These are phyloP conservation scores for Pyrocephalus nanus DNA, from an alignment of 2,797 vertebrate species.

Conservation along the genomic window DNA sequence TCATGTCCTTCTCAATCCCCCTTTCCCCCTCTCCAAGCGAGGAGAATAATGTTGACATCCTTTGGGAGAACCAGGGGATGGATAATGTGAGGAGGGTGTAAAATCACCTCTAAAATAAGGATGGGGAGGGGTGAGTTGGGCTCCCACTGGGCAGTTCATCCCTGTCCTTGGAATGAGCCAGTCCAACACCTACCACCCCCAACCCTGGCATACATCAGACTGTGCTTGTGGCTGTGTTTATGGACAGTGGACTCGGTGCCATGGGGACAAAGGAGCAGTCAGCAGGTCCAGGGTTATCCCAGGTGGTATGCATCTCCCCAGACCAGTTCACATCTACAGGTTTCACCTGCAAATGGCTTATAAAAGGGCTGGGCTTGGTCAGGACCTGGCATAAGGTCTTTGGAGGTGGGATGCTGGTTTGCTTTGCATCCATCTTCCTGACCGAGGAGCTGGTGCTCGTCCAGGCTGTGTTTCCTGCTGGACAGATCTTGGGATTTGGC, in stretches of 20 bases:
- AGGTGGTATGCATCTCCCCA: background rate
- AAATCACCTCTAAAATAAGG: background rate
- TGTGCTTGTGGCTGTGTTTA: background rate
- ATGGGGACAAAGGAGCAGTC: background rate
- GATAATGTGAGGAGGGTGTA: background rate
- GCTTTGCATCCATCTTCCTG: fast-evolving
- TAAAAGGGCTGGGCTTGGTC: background rate
- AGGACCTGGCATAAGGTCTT: fast-evolving
- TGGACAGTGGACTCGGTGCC: background rate
- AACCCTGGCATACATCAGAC: background rate
- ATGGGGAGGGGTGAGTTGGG: background rate
- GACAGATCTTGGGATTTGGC: background rate
- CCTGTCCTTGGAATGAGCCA: background rate
- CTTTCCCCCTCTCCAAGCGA: background rate
- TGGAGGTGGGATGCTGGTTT: background rate
- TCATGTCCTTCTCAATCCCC: background rate
- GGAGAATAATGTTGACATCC: background rate
- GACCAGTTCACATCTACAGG: background rate
- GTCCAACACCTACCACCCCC: background rate
- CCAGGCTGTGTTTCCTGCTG: background rate
- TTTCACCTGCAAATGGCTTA: background rate
- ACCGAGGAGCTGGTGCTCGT: fast-evolving
- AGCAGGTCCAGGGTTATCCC: background rate
- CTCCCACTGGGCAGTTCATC: background rate
- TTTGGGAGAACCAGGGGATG: background rate